Base-by-base conservation (phyloP, 2,888 invertebrate species). In the Trisateles emortualis region DNA sequence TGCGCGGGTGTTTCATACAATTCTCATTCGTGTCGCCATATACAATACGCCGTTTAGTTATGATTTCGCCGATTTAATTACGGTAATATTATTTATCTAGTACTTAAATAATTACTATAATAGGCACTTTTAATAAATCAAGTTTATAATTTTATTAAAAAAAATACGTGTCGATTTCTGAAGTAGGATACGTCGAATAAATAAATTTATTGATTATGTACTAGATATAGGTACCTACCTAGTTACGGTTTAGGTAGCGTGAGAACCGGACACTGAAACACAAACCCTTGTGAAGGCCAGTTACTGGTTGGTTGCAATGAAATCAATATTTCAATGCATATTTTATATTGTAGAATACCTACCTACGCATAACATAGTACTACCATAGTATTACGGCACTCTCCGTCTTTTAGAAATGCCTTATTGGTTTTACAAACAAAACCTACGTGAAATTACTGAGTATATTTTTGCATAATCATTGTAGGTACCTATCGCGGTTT, bases 1-100 rank as follows among this genome's bases (percentile, higher is more conserved):
- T 57, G 60, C 56, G 64, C 58, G 65, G 45, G 33, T 58, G 72
- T 68, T 59, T 64, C 57, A 58, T 59, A 66, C 57, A 56, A 57
- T 55, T 58, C 55, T 55, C 38, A 47, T 41, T 50, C 42, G 24
- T 39, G 24, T 40, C 32, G 22, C 14, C 13, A 10, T 48, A 16
- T 22, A 16, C 4, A 47, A 29, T 3, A 5, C 11, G 39, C 0
- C 13, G 32, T n/a, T n/a, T n/a, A n/a, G n/a, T 26, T 8, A 32
- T 39, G 11, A 9, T 36, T 17, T 3, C 13, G n/a, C 26, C 3
- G 35, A 17, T 16, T 24, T 16, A 3, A 36, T 36, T 36, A 11
- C 14, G 36, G 29, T 30, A 26, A n/a, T 22, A 30, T 39, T 22
- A 26, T 26, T 8, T 26, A 26, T 8, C 8, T 26, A 26, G 26